Evolutionary conservation across 2,888 invertebrate species (phyloP), one percentile per base, ranked within the genome.

Genomic region (Nematopogon swammerdamellus): DNA sequence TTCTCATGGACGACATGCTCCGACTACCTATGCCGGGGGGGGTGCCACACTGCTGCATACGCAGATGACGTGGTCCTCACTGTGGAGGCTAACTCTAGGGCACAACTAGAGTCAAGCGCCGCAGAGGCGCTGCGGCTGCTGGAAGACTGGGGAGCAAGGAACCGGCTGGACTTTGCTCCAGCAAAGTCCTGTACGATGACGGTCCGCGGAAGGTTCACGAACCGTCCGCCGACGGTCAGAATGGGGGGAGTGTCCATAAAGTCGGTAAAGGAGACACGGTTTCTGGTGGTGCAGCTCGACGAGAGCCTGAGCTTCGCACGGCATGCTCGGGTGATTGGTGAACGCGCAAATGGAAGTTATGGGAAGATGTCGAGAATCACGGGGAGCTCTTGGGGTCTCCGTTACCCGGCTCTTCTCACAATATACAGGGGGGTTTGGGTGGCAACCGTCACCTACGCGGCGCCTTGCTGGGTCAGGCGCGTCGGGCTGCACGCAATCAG

Each of bases 51-150:
- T 30, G 45, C 58, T 0, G 59, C 60, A 1, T 60, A 58, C 48
- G 59, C 59, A 0, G 58, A 61, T 11, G 59, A 60, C 18, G 54
- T 59, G 1, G 57, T 58, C 1, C 3, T 60, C 1, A 16, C 58
- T 14, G 47, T 61, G 2, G 57, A 53, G 53, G 51, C 56, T 0
- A 14, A 50, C 1, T 51, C 56, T 0, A 19, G 55, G 0, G 53
- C 50, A 16, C 45, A 18, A 14, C 53, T 59, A 0, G 56, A 56
- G 44, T 11, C 43, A 0, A 52, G 48, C 0, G 53, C 56, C n/a
- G 19, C 6, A 1, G 6, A 6, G 5, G 43, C 49, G 2, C 43
- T 59, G n/a, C 16, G 1, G 3, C 8, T 19, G 3, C 36, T 56
- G 0, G n/a, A 49, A 1, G 51, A 47, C 0, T 58, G 57, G 57